Evolutionary conservation across 2,797 vertebrate species (phyloP).

Genomic region (Discoglossus pictus): DNA sequence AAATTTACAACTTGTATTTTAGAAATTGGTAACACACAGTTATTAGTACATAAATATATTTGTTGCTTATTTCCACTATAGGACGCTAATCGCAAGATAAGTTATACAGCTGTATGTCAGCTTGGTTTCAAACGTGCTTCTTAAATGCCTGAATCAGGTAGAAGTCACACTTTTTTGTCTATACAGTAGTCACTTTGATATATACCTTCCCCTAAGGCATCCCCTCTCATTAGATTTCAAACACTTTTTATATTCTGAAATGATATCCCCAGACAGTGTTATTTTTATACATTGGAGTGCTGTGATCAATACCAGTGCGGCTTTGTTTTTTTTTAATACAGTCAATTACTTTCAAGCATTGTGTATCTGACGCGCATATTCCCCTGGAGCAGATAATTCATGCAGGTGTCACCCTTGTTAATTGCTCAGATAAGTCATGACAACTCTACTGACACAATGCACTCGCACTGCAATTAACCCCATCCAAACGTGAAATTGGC

Average conservation of each 20-base stretch:
- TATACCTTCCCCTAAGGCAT: not conserved
- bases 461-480: slow-evolving; percentile 18
- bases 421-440: slow-evolving; percentile 34
- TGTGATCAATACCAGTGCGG: slow-evolving; percentile 15
- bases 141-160: too few relatives aligned
- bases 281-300: not conserved
- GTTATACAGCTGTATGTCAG: too few relatives aligned
- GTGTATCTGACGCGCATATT: slow-evolving; percentile 6
- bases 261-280: not conserved
- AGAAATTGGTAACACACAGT: too few relatives aligned
- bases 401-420: slow-evolving; percentile 28
- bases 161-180: too few relatives aligned
- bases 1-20: too few relatives aligned
- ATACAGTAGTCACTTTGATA: not conserved
- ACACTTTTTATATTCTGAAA: slow-evolving; percentile 13
- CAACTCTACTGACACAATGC: slow-evolving; percentile 19
- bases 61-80: too few relatives aligned
- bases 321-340: slow-evolving; percentile 11
- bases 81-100: too few relatives aligned
- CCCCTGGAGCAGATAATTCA: slow-evolving; percentile 29
- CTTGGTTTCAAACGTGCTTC: too few relatives aligned
- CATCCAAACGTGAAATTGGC: slow-evolving; percentile 14
- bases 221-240: not conserved
- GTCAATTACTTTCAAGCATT: slow-evolving; percentile 29
- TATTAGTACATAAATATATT: too few relatives aligned